Base-by-base conservation (phyloP, 2,113 vertebrate species). In the Lamprologus tigripictilis region DNA sequence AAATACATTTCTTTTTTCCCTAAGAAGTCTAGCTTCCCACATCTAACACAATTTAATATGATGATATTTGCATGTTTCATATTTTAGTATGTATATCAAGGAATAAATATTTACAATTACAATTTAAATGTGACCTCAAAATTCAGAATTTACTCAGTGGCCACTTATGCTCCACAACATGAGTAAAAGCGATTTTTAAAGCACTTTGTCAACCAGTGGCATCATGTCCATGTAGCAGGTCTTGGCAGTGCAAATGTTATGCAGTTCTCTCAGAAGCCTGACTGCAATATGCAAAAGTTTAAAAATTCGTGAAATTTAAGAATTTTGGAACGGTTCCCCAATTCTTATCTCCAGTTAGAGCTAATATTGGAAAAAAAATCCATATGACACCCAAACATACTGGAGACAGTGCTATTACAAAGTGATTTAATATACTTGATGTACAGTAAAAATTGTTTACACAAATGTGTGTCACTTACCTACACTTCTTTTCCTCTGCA, bases 221-320 rank as follows among this genome's bases (percentile, higher is more conserved):
- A 26, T 42, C 21, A 42, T 42, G 37, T 23, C 37, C 5, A 14
- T 42, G n/a, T 23, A 23, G 66, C 37, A 71, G 37, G 21, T 71
- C 37, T 16, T 23, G n/a, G 3, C 66, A 42, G 66, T 71, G 66
- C 66, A 71, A 23, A 71, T 42, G 1, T 71, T 45, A 26, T 71
- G 66, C 37, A 26, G 37, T 23, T 71, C n/a, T 6, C 37, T 42
- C 66, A 71, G 8, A 42, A 42, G 37, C 8, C 3, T 71, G 1
- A 71, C n/a, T 5, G 21, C 5, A 73, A 73, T 73, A 73, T 73
- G 21, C 21, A 45, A 68, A 21, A 9, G 63, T 68, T 21, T 0
- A 68, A 23, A 42, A 71, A 2, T 1, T 0, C 1, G 1, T 45
- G 1, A 73, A 73, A 73, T 73, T 2, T 23, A 23, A 71, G 66